A percentile compares a stretch with the other conserved stretches of the same genome.
phyloP scores from a whole-genome alignment of 2,888 invertebrate genomes.

The Sesia apiformis region DNA sequence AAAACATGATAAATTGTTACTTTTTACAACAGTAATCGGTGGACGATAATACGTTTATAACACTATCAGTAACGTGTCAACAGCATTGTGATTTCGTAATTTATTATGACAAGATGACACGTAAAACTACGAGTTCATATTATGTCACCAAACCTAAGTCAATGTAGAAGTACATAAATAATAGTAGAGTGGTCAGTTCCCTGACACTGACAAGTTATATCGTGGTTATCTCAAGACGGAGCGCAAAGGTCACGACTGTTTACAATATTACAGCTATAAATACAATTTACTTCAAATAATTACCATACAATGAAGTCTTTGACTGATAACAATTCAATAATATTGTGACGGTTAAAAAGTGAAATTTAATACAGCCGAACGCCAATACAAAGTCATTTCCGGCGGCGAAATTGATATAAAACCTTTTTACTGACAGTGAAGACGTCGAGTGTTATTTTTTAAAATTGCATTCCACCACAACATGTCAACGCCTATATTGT shows the following conservation, averaged over 20 bases:
- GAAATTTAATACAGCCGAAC: conserved; percentile 43
- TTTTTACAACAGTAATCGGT: conserved; percentile 34
- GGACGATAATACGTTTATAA: conserved; percentile 35
- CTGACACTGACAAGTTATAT: conserved; percentile 48
- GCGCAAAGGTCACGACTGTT: conserved; percentile 40
- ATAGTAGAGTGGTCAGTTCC: conserved; percentile 54
- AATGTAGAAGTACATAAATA: conserved; percentile 34
- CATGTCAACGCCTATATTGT: conserved; percentile 66
- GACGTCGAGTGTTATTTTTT: conserved; percentile 42
- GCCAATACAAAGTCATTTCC: conserved; percentile 52
- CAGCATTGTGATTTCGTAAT: conserved; percentile 33
- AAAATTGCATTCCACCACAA: conserved; percentile 55
- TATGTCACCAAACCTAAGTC: conserved; percentile 21
- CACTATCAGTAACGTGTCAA: conserved; percentile 34
- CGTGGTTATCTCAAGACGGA: conserved; percentile 40
- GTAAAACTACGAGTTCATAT: not conserved
- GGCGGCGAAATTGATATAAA: conserved; percentile 28
- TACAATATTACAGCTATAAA: conserved; percentile 56
- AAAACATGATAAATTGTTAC: conserved; percentile 36
- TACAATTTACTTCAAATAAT: conserved; percentile 69
- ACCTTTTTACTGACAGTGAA: conserved; percentile 32
- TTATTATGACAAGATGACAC: conserved; percentile 6
- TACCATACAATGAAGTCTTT: conserved; percentile 61
- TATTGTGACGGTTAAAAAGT: conserved; percentile 30
- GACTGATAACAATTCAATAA: conserved; percentile 60